A percentile compares a stretch with the other conserved stretches of the same genome.
phyloP scores from a whole-genome alignment of 2,888 invertebrate species.

The Aproaerema taeniolella region DNA sequence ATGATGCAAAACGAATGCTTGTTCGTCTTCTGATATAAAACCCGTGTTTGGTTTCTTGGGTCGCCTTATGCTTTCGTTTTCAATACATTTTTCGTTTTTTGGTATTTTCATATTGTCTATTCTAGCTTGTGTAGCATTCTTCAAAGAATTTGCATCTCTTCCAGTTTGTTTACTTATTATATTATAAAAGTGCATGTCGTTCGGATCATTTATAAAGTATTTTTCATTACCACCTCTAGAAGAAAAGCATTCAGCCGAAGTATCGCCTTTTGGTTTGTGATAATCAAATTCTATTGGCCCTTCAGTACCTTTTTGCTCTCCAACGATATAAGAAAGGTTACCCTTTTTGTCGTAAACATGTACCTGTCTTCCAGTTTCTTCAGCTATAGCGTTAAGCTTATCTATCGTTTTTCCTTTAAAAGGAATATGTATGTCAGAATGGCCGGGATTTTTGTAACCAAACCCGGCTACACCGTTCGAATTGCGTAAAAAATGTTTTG shows the following conservation, averaged over 20 bases:
- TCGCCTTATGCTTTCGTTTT: neutral
- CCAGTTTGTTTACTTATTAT: neutral
- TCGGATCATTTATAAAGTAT: neutral
- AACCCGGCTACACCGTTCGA: neutral
- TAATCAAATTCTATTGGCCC: neutral
- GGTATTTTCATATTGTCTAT: neutral
- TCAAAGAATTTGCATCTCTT: neutral
- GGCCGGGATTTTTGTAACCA: neutral
- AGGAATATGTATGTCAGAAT: neutral
- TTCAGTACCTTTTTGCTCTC: neutral
- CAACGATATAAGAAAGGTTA: neutral
- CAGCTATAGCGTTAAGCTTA: neutral
- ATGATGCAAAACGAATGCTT: neutral
- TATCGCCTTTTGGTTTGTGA: neutral
- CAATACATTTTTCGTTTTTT: neutral
- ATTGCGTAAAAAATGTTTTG: neutral
- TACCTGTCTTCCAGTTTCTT: neutral
- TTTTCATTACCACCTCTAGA: neutral
- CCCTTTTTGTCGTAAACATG: neutral
- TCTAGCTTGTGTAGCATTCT: neutral
- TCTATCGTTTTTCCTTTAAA: neutral
- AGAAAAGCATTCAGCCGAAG: neutral
- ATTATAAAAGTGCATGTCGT: neutral
- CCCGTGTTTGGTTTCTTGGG: neutral
- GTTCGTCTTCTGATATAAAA: neutral